Evolutionary conservation across 2,797 vertebrate genomes (phyloP).

Genomic region (Monodelphis domestica): DNA sequence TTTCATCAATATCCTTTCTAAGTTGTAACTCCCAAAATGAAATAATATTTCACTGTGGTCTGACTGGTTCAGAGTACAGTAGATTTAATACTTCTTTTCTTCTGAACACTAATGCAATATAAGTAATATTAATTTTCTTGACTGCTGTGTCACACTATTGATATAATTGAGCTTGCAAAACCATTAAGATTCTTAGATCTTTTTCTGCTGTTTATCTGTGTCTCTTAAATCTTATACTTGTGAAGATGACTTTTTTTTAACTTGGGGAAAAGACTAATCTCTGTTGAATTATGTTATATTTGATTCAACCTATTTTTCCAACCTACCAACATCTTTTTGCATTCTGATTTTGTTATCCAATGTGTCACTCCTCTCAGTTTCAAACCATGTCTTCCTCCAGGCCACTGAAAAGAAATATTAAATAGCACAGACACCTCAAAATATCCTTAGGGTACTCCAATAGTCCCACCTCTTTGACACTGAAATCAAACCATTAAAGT

Average conservation of each 20-base stretch:
- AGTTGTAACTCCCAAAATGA: neutral
- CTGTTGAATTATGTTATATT: neutral
- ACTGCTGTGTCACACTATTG: neutral
- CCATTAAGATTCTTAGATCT: neutral
- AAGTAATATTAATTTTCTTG: neutral
- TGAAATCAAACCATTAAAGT: neutral
- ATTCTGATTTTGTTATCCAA: neutral
- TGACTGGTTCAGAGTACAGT: neutral
- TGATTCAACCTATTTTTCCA: neutral
- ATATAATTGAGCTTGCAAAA: neutral
- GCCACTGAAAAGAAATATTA: neutral
- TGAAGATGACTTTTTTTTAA: neutral
- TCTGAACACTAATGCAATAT: neutral
- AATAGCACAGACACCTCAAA: neutral
- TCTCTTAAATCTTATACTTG: neutral
- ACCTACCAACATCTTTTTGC: neutral
- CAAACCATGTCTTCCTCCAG: neutral
- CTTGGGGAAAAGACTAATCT: neutral
- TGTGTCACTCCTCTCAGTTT: neutral
- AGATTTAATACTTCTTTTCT: neutral
- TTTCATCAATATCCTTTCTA: neutral
- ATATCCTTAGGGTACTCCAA: neutral
- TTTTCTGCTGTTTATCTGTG: neutral
- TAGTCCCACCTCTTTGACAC: neutral
- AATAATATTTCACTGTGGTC: neutral